A percentile compares a stretch with the other conserved stretches of the same genome.
Evolutionary conservation across 2,888 invertebrate species (phyloP).

Genomic region (Orthosia incerta): DNA sequence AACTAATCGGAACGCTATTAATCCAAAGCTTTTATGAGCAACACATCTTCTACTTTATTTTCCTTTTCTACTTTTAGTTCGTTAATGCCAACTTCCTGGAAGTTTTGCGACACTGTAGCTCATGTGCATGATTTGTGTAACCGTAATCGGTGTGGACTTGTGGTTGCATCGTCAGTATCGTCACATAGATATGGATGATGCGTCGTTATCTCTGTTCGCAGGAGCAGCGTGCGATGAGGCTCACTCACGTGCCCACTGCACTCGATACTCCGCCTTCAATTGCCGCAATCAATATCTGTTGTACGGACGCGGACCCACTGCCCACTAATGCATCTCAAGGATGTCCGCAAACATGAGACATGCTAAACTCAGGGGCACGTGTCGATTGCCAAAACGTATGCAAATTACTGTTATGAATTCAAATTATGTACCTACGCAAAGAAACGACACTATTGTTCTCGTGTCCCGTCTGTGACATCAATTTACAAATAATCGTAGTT

Average conservation of each 20-base stretch:
- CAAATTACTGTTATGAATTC: constrained; percentile 77
- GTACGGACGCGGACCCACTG: constrained; percentile 67
- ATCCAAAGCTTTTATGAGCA: constrained; percentile 72
- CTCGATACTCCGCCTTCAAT: constrained; percentile 68
- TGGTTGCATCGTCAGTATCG: constrained; percentile 49
- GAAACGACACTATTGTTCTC: constrained; percentile 77
- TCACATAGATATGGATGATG: constrained; percentile 72
- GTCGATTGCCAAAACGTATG: constrained; percentile 75
- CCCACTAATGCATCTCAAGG: constrained; percentile 77
- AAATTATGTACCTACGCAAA: constrained; percentile 72
- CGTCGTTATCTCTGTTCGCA: constrained; percentile 71
- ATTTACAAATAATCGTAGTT: constrained; percentile 80
- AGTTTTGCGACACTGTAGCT: constrained; percentile 15
- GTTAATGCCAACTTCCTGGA: constrained; percentile 20
- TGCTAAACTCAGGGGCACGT: constrained; percentile 63
- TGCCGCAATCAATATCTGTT: constrained; percentile 75
- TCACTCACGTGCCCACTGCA: constrained; percentile 69
- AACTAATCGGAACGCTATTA: constrained; percentile 76
- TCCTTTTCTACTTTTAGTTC: constrained; percentile 36
- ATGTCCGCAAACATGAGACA: constrained; percentile 61
- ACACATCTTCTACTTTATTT: constrained; percentile 53
- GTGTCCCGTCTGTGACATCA: constrained; percentile 70
- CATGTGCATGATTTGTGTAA: constrained; percentile 46
- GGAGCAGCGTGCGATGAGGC: constrained; percentile 50
- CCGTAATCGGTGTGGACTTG: constrained; percentile 51